A percentile compares a stretch with the other conserved stretches of the same genome.
These are phyloP conservation scores for Alexandromys oeconomus DNA, from an alignment of 2,797 vertebrate species.

Conservation along the genomic window DNA sequence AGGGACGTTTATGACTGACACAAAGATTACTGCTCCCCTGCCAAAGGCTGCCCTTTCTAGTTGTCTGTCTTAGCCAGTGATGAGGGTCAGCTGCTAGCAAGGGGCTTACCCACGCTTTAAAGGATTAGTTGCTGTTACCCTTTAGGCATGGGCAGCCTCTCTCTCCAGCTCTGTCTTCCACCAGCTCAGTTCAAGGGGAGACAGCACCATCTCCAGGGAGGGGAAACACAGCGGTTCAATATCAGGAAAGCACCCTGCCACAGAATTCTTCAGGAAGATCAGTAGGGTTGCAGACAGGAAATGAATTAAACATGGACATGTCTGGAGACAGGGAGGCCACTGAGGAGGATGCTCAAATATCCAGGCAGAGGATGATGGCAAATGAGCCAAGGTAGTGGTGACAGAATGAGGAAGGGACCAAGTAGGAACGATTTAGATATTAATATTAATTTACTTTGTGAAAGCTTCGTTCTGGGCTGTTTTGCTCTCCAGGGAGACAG, in stretches of 20 bases:
- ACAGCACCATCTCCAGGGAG: not conserved
- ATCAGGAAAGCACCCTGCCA: not conserved
- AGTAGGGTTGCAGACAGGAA: not conserved
- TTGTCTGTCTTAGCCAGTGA: not conserved
- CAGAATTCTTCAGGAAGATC: constrained; percentile 3
- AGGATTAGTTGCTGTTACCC: not conserved
- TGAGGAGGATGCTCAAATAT: not conserved
- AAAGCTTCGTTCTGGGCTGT: not conserved
- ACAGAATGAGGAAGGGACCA: not conserved
- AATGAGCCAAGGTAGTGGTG: not conserved
- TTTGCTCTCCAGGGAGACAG: not conserved
- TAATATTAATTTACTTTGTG: not conserved
- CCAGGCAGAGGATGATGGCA: not conserved
- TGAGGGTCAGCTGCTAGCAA: not conserved
- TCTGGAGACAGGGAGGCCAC: not conserved
- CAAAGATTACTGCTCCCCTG: not conserved
- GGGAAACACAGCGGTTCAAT: not conserved
- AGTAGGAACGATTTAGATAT: not conserved
- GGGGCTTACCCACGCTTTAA: not conserved
- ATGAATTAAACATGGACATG: constrained; percentile 4
- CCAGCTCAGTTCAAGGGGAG: not conserved
- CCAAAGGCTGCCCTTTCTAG: not conserved
- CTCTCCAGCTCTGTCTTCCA: not conserved
- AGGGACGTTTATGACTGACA: too few relatives aligned
- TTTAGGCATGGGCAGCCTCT: not conserved